Evolutionary conservation across 2,888 invertebrate species (phyloP), one percentile per base, ranked within the genome.

Genomic region (Luffia ferchaultella): DNA sequence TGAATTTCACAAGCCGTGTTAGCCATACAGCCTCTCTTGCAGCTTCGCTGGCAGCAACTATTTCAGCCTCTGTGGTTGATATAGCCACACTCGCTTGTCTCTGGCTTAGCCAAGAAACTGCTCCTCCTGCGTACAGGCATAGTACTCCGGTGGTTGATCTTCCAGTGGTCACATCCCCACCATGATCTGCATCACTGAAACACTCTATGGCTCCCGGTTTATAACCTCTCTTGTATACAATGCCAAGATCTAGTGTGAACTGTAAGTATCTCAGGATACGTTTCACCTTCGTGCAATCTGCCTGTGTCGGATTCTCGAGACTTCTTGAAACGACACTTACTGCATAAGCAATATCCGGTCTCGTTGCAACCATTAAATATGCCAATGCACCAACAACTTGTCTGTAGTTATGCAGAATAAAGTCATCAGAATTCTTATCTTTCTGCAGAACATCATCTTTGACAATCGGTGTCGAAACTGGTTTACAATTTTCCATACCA

Each of bases 151-250:
- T 40, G 2, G 48, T 48, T 19, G 48, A 48, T 2, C 48, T 40
- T 18, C 48, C 48, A 3, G 48, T 48, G 2, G 42, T 2, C 15
- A 7, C 18, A 41, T 17, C 5, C 18, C 48, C 48, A 3, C 40
- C 48, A 18, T 40, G 41, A 41, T 46, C 46, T 18, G 46, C 46
- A 46, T 46, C 46, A 20, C 46, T 46, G 30, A 19, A 46, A 18
- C 48, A 16, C 17, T 48, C 18, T 3, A 48, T 2, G 9, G 16
- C 17, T 7, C n/a, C 2, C 17, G 16, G 9, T n/a, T n/a, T n/a
- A n/a, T n/a, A n/a, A 30, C 15, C n/a, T 12, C 2, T 9, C 2
- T n/a, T n/a, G n/a, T 48, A 48, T 2, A 16, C n/a, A 2, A 48
- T 48, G 2, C 42, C 48, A 40, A 9, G 2, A 41, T 48, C 18